A percentile compares a stretch with the other conserved stretches of the same genome.
phyloP scores from a whole-genome alignment of 2,797 vertebrate genomes.

The Eleutherodactylus coqui region DNA sequence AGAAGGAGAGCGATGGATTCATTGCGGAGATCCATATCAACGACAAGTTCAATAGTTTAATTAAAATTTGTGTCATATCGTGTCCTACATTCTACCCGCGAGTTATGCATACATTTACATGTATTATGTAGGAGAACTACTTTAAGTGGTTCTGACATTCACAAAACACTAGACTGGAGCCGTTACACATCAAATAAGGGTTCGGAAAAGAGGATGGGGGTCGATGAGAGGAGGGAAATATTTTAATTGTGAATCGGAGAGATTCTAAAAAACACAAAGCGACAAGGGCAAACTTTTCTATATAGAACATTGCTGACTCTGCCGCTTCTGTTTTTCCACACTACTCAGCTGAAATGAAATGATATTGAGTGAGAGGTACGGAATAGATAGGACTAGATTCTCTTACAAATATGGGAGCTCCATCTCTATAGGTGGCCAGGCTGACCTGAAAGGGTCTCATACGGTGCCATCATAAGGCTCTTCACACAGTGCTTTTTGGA shows the following conservation, averaged over 20 bases:
- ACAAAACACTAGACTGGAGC: neutral
- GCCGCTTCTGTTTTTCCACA: neutral
- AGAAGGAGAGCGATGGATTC: neutral
- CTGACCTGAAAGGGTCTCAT: neutral
- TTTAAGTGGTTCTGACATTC: neutral
- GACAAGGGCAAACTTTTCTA: neutral
- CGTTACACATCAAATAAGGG: neutral
- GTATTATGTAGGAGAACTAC: neutral
- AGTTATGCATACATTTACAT: constrained; percentile 21
- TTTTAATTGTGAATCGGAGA: neutral
- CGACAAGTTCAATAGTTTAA: neutral
- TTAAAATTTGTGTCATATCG: constrained; percentile 24
- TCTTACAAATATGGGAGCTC: neutral
- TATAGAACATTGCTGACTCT: neutral
- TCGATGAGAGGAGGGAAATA: neutral
- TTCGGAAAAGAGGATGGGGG: neutral
- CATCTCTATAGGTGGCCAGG: neutral
- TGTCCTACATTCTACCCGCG: neutral
- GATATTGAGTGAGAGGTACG: neutral
- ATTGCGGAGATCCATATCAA: neutral
- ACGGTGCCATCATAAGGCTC: too few species aligned
- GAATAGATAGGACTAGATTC: neutral
- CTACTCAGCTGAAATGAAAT: neutral
- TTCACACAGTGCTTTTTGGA: too few species aligned
- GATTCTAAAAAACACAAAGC: neutral